A percentile compares a stretch with the other conserved stretches of the same genome.
phyloP scores from a whole-genome alignment of 2,888 invertebrate species.

The Drosophila birchii region DNA sequence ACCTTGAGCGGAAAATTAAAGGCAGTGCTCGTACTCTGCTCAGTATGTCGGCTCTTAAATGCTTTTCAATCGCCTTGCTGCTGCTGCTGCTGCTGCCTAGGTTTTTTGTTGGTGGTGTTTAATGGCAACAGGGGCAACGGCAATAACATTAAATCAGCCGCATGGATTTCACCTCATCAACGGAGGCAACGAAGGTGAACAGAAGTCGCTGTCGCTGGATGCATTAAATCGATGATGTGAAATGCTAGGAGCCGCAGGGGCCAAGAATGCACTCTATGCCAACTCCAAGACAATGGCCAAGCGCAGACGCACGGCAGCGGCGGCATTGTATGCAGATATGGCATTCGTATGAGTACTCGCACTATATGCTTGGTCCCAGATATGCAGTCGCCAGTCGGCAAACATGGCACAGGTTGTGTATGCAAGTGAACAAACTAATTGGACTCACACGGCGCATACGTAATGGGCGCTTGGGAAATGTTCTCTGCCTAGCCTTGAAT shows the following conservation, averaged over 20 bases:
- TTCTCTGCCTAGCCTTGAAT: conserved; percentile 46
- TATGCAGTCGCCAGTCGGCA: conserved; percentile 14
- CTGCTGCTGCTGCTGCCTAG: conserved; percentile 8
- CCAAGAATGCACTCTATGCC: conserved; percentile 51
- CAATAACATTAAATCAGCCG: conserved; percentile 52
- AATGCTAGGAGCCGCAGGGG: conserved; percentile 53
- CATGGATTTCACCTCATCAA: conserved; percentile 84
- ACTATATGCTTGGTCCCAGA: conserved; percentile 15
- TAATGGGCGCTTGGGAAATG: conserved; percentile 76
- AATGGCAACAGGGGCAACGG: conserved; percentile 43
- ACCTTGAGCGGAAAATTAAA: conserved; percentile 73
- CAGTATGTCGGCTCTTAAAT: conserved; percentile 43
- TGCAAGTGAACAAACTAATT: conserved; percentile 60
- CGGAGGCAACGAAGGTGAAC: conserved; percentile 83
- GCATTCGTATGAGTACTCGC: neutral
- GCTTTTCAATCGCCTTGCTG: conserved; percentile 49
- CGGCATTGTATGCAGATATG: conserved; percentile 64
- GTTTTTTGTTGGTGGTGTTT: conserved; percentile 32
- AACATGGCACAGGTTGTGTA: conserved; percentile 26
- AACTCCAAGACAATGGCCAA: conserved; percentile 55
- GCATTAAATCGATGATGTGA: conserved; percentile 79
- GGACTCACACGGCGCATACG: conserved; percentile 76
- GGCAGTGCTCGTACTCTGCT: conserved; percentile 23
- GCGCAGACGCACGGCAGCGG: conserved; percentile 16
- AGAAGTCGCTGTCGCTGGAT: conserved; percentile 52